phyloP scores from a whole-genome alignment of 2,797 vertebrate genomes.

The Brotula barbata region DNA sequence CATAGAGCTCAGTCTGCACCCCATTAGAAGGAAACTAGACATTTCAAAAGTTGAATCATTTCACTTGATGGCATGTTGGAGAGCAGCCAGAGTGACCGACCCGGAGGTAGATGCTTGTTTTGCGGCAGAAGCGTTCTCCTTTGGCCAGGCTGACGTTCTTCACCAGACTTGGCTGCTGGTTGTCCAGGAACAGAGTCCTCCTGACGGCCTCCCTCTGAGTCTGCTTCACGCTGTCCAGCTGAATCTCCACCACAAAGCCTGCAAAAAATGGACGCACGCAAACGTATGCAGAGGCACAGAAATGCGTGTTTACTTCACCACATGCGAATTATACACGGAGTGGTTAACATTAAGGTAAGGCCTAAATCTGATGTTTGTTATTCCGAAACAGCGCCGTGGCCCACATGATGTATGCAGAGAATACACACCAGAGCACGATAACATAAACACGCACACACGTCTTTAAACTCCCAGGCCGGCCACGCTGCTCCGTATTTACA shows the following conservation, averaged over 20 bases:
- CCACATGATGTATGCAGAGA: constrained; percentile 34
- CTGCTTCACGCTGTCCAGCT: constrained; percentile 84
- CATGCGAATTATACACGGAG: constrained; percentile 16
- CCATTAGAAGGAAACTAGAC: no score
- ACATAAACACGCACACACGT: constrained; percentile 53
- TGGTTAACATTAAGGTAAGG: constrained; percentile 9
- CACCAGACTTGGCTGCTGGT: constrained; percentile 76
- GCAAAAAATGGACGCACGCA: constrained; percentile 25
- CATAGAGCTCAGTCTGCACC: no score
- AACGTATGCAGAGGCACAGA: neutral
- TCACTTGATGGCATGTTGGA: neutral
- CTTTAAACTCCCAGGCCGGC: constrained; percentile 48
- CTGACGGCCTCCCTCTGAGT: constrained; percentile 83
- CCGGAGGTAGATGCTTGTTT: constrained; percentile 86
- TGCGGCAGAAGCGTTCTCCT: constrained; percentile 77
- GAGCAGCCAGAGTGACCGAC: constrained; percentile 67
- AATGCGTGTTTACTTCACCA: constrained; percentile 8
- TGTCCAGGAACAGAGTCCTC: constrained; percentile 84
- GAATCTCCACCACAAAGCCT: constrained; percentile 87
- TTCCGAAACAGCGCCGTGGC: neutral
- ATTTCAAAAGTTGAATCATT: neutral
- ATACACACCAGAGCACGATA: constrained; percentile 30
- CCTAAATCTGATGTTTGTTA: constrained; percentile 15
- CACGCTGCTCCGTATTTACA: constrained; percentile 59
- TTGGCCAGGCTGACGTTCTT: constrained; percentile 76